These are phyloP conservation scores for Crocodylus rhombifer DNA, from an alignment of 2,797 vertebrate genomes.

Conservation along the genomic window DNA sequence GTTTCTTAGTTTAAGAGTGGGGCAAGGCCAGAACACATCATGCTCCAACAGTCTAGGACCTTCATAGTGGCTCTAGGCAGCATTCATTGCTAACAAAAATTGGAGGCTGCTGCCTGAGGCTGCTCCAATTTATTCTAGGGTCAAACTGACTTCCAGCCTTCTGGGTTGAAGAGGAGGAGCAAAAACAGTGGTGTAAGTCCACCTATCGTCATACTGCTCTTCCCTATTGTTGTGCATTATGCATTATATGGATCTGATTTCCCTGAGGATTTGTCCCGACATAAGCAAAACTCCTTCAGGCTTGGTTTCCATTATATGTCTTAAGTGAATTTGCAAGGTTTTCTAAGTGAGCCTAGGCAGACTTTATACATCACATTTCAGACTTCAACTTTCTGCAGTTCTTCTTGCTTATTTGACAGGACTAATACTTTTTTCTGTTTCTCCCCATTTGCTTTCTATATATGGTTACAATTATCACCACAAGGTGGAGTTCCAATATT, in stretches of 20 bases:
- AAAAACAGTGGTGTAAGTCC: not conserved
- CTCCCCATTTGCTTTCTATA: not conserved
- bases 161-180: not conserved
- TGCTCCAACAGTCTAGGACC: not conserved
- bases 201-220: not conserved
- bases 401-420: not conserved
- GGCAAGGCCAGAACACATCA: not conserved
- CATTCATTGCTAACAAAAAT: not conserved
- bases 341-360: not conserved
- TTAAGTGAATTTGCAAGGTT: not conserved
- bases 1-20: not conserved
- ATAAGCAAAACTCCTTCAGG: not conserved
- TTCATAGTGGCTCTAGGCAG: not conserved
- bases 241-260: not conserved
- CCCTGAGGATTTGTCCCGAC: not conserved
- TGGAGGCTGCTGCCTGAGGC: not conserved
- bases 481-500: constrained; percentile 72
- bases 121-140: not conserved
- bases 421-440: not conserved
- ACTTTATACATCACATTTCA: not conserved
- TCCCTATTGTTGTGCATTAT: not conserved
- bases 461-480: constrained; percentile 58
- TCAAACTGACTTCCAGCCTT: not conserved
- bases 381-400: not conserved
- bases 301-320: not conserved